A percentile compares a stretch with the other conserved stretches of the same genome.
phyloP scores from a whole-genome alignment of 2,888 invertebrate genomes.

The Orthosia gothica region DNA sequence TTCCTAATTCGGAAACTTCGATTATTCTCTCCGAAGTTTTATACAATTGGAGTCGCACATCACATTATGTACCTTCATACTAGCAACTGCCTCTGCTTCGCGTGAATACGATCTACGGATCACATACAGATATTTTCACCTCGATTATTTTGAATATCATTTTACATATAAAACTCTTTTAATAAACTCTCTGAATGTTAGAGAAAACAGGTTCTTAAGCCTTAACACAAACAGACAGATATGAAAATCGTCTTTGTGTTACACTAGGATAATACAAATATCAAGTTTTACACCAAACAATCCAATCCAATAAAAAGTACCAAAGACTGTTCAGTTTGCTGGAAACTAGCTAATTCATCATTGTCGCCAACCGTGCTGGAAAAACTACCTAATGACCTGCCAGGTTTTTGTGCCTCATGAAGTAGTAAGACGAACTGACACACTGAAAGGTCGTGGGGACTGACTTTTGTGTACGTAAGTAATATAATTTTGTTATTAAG shows the following conservation, averaged over 20 bases:
- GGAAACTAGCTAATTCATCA: constrained; percentile 75
- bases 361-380: constrained; percentile 76
- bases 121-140: neutral
- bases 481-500: constrained; percentile 31
- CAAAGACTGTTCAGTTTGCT: constrained; percentile 59
- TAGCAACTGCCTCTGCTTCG: neutral
- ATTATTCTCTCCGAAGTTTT: constrained; percentile 54
- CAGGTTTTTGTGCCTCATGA: constrained; percentile 71
- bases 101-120: neutral
- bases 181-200: too few species aligned
- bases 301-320: constrained; percentile 64
- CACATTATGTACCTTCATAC: constrained; percentile 23
- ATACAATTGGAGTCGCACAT: constrained; percentile 44
- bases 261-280: neutral
- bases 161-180: too few species aligned
- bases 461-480: constrained; percentile 55
- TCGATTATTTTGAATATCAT: neutral
- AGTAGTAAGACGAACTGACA: constrained; percentile 50
- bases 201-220: neutral
- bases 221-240: neutral
- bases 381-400: constrained; percentile 80
- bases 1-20: constrained; percentile 60
- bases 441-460: constrained; percentile 47
- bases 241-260: neutral
- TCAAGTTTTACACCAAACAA: constrained; percentile 45